Evolutionary conservation across 2,113 vertebrate species (phyloP), one percentile per base, ranked within the genome.

Genomic region (Sigmodon hispidus): DNA sequence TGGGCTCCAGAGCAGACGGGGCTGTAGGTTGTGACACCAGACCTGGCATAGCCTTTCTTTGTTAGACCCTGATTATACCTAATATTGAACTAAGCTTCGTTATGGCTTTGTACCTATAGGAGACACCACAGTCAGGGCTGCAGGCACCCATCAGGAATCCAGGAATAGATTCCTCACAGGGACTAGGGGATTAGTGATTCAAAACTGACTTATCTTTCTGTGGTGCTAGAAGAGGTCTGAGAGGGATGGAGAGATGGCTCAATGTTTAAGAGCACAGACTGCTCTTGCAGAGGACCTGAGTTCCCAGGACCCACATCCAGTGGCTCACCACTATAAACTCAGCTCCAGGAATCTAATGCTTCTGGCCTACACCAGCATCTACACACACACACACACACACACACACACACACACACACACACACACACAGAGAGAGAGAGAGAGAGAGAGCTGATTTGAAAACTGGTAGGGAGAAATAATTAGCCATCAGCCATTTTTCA

Each of bases 191-290:
- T 10, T 63, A 6, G 13, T 40, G 57, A 45, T 63, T 4, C 63
- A 50, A 90, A 94, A 72, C n/a, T 80, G 57, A 79, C 76, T 7
- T 52, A 50, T 87, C 70, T 96, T 94, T 93, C 90, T 73, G 43
- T 43, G 40, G 29, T 70, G 16, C 17, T 81, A 43, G 40, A 80
- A 67, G 40, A 69, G 4, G 13, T 1, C 48, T 69, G 24, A 48
- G 48, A 31, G 3, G 75, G 31, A 45, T 11, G 3, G 31, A 52
- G 48, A 77, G 12, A 70, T 45, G 31, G 13, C 21, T 73, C 22
- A 26, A 40, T 36, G 67, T 21, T 36, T 52, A 77, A 77, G 16
- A 52, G 45, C 48, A 77, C 8, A 52, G 4, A 52, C 29, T 77
- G 76, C 50, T 34, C 31, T 79, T 55, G 50, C 36, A 55, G 31